These are phyloP conservation scores for Trochalopteron elliotii DNA, from an alignment of 2,113 vertebrate species.

Conservation along the genomic window DNA sequence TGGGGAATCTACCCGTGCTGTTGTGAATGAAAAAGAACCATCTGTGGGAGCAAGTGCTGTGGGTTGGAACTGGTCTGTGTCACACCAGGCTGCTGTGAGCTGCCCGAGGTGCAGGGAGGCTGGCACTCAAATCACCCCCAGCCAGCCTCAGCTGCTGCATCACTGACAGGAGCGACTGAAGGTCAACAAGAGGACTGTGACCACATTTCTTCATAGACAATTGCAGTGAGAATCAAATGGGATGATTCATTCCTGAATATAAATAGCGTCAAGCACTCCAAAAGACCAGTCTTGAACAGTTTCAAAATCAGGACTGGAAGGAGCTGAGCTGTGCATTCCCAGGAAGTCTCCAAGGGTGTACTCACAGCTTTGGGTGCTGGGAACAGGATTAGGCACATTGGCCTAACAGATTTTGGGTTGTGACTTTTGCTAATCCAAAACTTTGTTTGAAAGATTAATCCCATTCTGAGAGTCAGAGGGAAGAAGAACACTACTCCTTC, in stretches of 20 bases:
- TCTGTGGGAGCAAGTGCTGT: neutral
- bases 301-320: neutral
- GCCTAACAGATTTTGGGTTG: neutral
- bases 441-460: neutral
- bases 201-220: neutral
- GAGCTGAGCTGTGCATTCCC: neutral
- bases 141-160: neutral
- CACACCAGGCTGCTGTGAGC: neutral
- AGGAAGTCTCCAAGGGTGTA: neutral
- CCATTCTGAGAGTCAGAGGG: neutral
- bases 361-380: neutral
- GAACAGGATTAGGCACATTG: neutral
- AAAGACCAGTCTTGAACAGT: neutral
- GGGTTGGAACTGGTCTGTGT: neutral
- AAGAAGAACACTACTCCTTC: neutral
- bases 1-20: neutral
- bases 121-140: neutral
- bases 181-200: neutral
- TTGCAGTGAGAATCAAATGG: neutral
- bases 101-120: neutral
- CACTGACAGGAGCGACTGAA: neutral
- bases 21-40: neutral
- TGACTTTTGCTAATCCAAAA: neutral
- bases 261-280: neutral
- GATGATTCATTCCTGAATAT: constrained; percentile 16